A percentile compares a stretch with the other conserved stretches of the same genome.
Conservation (phyloP, 2,888 invertebrate genomes). For the Fissipunctia ypsillon region DNA sequence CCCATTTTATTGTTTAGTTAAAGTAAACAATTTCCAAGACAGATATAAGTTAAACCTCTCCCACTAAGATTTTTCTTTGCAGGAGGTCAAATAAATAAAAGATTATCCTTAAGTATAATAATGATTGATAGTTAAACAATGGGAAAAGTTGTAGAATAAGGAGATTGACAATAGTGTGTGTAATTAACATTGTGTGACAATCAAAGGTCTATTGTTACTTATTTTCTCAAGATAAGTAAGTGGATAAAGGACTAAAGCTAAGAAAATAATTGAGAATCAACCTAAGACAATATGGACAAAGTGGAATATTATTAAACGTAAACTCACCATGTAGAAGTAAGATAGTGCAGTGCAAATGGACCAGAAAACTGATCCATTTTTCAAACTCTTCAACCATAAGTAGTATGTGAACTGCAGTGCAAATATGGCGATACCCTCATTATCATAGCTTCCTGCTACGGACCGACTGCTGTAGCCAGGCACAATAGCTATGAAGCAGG, state of each 20-base stretch:
- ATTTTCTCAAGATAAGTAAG: too few relatives aligned
- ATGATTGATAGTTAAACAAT: background rate
- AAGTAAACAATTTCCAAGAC: background rate
- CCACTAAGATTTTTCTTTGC: background rate
- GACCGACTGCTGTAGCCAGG: conserved; percentile 99
- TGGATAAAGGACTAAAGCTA: too few relatives aligned
- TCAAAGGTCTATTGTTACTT: too few relatives aligned
- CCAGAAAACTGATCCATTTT: conserved; percentile 99
- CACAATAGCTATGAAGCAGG: conserved; percentile 99
- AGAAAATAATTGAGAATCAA: background rate
- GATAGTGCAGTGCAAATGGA: conserved; percentile 97
- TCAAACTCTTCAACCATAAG: conserved; percentile 99
- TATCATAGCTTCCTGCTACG: conserved; percentile 99
- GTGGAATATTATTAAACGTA: background rate
- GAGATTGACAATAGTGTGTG: background rate
- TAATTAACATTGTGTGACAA: too few relatives aligned
- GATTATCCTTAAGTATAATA: background rate
- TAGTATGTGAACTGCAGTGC: conserved; percentile 99
- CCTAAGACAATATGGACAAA: background rate
- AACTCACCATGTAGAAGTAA: conserved; percentile 99
- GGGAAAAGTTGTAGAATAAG: background rate
- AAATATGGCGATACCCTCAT: conserved; percentile 99
- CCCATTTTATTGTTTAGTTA: background rate
- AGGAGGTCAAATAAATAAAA: background rate
- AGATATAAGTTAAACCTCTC: background rate